phyloP scores from a whole-genome alignment of 2,113 vertebrate genomes.

The Peromyscus californicus region DNA sequence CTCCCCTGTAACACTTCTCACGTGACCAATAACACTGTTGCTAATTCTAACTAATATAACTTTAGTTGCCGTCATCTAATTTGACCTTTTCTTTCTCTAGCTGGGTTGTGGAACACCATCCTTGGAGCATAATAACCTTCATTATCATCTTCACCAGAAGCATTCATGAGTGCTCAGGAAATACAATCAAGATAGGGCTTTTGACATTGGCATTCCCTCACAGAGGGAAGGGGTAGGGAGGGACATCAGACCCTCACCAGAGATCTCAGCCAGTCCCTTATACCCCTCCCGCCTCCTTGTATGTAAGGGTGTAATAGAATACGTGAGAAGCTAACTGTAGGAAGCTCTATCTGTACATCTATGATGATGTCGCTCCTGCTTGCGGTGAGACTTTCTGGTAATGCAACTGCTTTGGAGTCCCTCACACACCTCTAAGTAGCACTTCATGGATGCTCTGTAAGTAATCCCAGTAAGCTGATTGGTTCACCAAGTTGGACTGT shows the following conservation, averaged over 20 bases:
- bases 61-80: constrained; percentile 26
- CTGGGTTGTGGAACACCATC: neutral
- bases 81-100: neutral
- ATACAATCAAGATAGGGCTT: neutral
- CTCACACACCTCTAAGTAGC: neutral
- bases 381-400: neutral
- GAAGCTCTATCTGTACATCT: neutral
- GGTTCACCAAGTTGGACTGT: neutral
- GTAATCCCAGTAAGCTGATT: neutral
- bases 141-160: neutral
- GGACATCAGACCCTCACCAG: neutral
- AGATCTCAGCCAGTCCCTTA: neutral
- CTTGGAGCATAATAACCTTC: neutral
- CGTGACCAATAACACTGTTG: neutral
- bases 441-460: neutral
- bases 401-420: neutral
- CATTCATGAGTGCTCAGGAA: neutral
- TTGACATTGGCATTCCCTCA: neutral
- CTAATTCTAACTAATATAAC: constrained; percentile 25
- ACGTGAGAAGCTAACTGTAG: neutral
- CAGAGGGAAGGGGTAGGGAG: neutral
- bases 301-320: neutral
- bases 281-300: too few relatives aligned
- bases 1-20: neutral
- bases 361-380: neutral